Base-by-base conservation (phyloP, 2,888 invertebrate genomes). In the Pilophorus perplexus region DNA sequence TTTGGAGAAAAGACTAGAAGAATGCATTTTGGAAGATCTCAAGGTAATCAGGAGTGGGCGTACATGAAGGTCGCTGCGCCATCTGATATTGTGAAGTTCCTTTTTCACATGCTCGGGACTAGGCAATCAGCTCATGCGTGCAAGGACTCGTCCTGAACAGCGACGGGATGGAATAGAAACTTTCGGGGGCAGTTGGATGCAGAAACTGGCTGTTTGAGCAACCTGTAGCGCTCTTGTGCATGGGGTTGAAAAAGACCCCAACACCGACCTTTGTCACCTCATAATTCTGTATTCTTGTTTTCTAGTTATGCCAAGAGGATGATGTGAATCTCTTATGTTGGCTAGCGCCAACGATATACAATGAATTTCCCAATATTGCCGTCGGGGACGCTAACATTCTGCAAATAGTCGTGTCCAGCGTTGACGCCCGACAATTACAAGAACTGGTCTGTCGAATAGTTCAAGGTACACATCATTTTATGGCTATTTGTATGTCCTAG, bases 281-380 rank as follows among this genome's bases (percentile, higher is more conserved):
- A n/a, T n/a, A n/a, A n/a, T n/a, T n/a, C n/a, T n/a, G n/a, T n/a
- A n/a, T n/a, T n/a, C n/a, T n/a, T n/a, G n/a, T n/a, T n/a, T 75
- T 77, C 23, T 74, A 84, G 82, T 82, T 87, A 70, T 91, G 95
- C 76, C 93, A 94, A 77, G 88, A 92, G 76, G 89, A 88, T 76
- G 94, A 94, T 79, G 86, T 91, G 55, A 84, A 88, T 75, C 83
- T 96, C 77, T 86, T 96, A 78, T 88, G 93, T 75, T 96, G 90
- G 85, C 81, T 98, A 73, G 84, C 97, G 76, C 94, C 96, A 55
- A 94, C 94, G 77, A 83, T 96, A 69, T 97, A 92, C 78, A 85
- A 88, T 75, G 92, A 90, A 78, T 96, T 93, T 78, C 89, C 91
- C 75, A 87, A 87, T 73, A 87, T 88, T 74, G 88, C 90, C 44